Evolutionary conservation across 2,113 vertebrate genomes (phyloP).

Genomic region (Geococcyx californianus): DNA sequence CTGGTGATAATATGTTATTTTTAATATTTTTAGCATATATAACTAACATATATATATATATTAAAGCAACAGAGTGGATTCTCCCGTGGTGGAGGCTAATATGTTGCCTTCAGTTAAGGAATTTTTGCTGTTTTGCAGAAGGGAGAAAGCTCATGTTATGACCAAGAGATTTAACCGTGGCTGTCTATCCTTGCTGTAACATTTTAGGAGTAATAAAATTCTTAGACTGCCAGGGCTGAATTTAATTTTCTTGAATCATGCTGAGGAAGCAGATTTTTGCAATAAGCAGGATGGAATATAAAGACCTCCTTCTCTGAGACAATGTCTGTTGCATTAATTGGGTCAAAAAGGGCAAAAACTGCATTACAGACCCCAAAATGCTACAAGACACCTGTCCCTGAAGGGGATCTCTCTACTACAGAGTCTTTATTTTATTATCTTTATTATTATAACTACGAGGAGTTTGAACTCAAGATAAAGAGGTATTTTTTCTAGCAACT

Average conservation of each 20-base stretch:
- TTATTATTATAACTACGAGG: neutral
- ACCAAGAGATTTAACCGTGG: neutral
- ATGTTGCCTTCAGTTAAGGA: accelerated
- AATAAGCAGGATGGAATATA: neutral
- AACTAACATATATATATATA: too few species aligned
- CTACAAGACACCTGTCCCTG: neutral
- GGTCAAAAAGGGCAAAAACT: neutral
- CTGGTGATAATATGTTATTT: neutral
- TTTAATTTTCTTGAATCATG: neutral
- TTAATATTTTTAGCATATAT: neutral
- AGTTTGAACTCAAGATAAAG: neutral
- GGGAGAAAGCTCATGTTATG: neutral
- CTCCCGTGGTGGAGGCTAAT: neutral
- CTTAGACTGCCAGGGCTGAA: neutral
- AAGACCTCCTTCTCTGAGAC: neutral
- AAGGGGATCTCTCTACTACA: neutral
- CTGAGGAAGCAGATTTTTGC: neutral
- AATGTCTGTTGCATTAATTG: neutral
- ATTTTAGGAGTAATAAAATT: neutral
- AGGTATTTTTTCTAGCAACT: neutral
- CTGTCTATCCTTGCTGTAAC: neutral
- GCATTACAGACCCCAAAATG: neutral
- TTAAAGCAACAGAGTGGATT: neutral
- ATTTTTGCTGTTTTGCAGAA: neutral
- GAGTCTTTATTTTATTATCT: too few species aligned